Evolutionary conservation across 2,888 invertebrate species (phyloP), one percentile per base, ranked within the genome.

Genomic region (Helleia helle): DNA sequence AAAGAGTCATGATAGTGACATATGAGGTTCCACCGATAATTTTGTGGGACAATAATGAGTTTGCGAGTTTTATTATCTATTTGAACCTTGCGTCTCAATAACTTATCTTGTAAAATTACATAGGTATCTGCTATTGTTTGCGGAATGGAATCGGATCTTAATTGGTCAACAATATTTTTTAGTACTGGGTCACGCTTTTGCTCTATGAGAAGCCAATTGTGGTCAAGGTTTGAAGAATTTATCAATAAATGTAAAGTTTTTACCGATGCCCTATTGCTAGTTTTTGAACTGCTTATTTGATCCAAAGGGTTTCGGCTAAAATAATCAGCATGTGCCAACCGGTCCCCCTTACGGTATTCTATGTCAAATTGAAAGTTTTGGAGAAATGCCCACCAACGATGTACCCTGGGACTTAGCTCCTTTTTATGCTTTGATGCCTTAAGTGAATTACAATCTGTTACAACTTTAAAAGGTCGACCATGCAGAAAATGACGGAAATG

Each of bases 401-500:
- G n/a, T n/a, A n/a, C n/a, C n/a, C n/a, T n/a, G n/a, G n/a, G n/a
- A n/a, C n/a, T n/a, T n/a, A 62, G 22, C 3, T 61, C 58, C 41
- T 47, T 38, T 38, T 60, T 58, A n/a, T 54, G 50, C 12, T 51
- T 48, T 0, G 59, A 58, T 0, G 59, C 55, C 40, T 58, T 59
- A 0, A 61, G 34, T 0, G 56, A 49, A 11, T 60, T 59, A 28
- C 58, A 62, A 17, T 60, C 49, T n/a, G n/a, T n/a, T n/a, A n/a
- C n/a, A n/a, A n/a, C n/a, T n/a, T n/a, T n/a, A n/a, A n/a, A n/a
- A n/a, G n/a, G n/a, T n/a, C n/a, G n/a, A n/a, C n/a, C n/a, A n/a
- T n/a, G n/a, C n/a, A n/a, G n/a, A n/a, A n/a, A n/a, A n/a, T n/a
- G n/a, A n/a, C n/a, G n/a, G n/a, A n/a, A n/a, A n/a, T n/a, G n/a